A percentile compares a stretch with the other conserved stretches of the same genome.
Conservation (phyloP, 2,888 invertebrate genomes). For the Synergus itoensis region DNA sequence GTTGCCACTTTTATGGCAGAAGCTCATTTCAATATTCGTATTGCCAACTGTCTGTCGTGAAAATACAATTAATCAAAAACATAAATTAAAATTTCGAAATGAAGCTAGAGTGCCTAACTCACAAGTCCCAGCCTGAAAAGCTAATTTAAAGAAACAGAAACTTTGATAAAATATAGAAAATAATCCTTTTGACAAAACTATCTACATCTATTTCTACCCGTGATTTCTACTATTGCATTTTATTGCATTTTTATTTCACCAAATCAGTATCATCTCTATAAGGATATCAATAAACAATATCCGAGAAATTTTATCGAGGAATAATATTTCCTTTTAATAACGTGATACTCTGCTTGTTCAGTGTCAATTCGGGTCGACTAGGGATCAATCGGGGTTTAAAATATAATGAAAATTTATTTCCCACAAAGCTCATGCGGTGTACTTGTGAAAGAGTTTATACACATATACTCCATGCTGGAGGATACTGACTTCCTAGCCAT, state of each 20-base stretch:
- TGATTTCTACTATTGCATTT: neutral
- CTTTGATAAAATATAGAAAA: neutral
- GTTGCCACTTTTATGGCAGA: no score
- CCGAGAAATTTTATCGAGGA: neutral
- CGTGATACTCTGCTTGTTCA: neutral
- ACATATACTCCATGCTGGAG: neutral
- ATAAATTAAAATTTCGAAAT: no score
- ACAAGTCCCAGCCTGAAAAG: no score
- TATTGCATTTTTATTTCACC: neutral
- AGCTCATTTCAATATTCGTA: no score
- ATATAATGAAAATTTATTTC: slow-evolving; percentile 27
- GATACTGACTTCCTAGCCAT: slow-evolving; percentile 37
- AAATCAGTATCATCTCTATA: neutral
- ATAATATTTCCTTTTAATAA: neutral
- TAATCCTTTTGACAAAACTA: neutral
- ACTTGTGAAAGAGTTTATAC: slow-evolving; percentile 8
- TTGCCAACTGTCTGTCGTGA: no score
- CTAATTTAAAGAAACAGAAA: neutral
- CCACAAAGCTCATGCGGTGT: neutral
- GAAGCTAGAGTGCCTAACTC: no score
- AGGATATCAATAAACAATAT: neutral
- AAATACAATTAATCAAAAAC: no score
- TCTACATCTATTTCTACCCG: neutral
- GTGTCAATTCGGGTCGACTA: neutral
- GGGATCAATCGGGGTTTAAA: neutral